Base-by-base conservation (phyloP, 2,113 vertebrate species). In the Dicentrarchus labrax region DNA sequence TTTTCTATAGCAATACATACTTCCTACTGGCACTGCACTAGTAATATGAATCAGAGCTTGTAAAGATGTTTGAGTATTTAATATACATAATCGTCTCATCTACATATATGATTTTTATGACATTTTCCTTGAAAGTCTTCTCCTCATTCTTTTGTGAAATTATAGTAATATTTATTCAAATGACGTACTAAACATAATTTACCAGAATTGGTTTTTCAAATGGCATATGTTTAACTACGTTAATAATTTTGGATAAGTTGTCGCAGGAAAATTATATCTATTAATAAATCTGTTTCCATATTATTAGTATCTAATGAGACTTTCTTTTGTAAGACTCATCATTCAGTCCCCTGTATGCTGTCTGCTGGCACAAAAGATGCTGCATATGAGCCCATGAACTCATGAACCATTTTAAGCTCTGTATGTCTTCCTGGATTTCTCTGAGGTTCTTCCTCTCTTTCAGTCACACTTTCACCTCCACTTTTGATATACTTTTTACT, bases 241-340 rank as follows among this genome's bases (percentile, higher is more conserved):
- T n/a, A 10, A 64, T 6, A 43, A 45, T 82, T 15, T 77, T 66
- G 53, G 54, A 19, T 8, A 19, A 62, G 19, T 39, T n/a, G 51
- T 54, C 71, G 17, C 19, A 76, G 43, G 15, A 30, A 22, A 71
- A 12, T 54, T 0, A 30, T 30, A 80, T 47, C 51, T 11, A 60
- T 15, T 59, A 65, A 77, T 71, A 87, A 86, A 84, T 77, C 71
- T 74, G 16, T 5, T 57, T 61, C n/a, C 3, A 16, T 72, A 30
- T 68, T 8, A 66, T 30, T 13, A 57, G 21, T 38, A 67, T 74
- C 8, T 83, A 82, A 89, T 67, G 53, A 87, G 57, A 61, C 62
- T 22, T 48, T 70, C 17, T 78, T 76, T 65, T 72, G 74, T 83
- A 80, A 81, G 76, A 80, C 82, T 86, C 75, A 88, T 72, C 24